These are phyloP conservation scores for Hippocampus kuda DNA, from an alignment of 2,797 vertebrate genomes.

Conservation along the genomic window DNA sequence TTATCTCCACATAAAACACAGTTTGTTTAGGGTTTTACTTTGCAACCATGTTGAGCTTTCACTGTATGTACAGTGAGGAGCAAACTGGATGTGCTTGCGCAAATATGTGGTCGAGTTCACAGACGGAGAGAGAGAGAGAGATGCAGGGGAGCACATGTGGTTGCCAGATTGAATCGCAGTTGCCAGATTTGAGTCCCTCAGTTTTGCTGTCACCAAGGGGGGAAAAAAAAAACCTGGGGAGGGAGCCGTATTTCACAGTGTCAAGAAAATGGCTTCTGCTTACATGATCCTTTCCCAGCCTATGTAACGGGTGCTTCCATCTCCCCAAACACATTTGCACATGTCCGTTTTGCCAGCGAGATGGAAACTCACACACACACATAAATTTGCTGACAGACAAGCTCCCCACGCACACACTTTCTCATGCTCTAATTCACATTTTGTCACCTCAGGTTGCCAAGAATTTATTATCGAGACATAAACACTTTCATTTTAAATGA, in stretches of 20 bases:
- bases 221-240: conserved; percentile 23
- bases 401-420: conserved; percentile 35
- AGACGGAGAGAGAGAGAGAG: conserved; percentile 23
- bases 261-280: conserved; percentile 38
- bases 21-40: not conserved
- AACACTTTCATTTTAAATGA: conserved; percentile 33
- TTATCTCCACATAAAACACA: not conserved
- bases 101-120: conserved; percentile 34
- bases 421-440: conserved; percentile 44
- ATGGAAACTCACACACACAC: conserved; percentile 43
- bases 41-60: not conserved
- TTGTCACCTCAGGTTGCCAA: conserved; percentile 47
- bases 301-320: conserved; percentile 24
- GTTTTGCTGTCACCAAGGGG: conserved; percentile 30
- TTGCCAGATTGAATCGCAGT: conserved; percentile 49
- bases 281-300: conserved; percentile 15
- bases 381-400: conserved; percentile 32
- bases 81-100: conserved; percentile 8
- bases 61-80: not conserved
- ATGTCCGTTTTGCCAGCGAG: conserved; percentile 29
- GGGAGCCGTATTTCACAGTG: conserved; percentile 45
- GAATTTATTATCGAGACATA: conserved; percentile 48
- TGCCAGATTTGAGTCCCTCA: conserved; percentile 50
- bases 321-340: conserved; percentile 44
- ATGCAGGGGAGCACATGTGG: conserved; percentile 48